Base-by-base conservation (phyloP, 2,888 invertebrate species). In the Scrobipalpa costella region DNA sequence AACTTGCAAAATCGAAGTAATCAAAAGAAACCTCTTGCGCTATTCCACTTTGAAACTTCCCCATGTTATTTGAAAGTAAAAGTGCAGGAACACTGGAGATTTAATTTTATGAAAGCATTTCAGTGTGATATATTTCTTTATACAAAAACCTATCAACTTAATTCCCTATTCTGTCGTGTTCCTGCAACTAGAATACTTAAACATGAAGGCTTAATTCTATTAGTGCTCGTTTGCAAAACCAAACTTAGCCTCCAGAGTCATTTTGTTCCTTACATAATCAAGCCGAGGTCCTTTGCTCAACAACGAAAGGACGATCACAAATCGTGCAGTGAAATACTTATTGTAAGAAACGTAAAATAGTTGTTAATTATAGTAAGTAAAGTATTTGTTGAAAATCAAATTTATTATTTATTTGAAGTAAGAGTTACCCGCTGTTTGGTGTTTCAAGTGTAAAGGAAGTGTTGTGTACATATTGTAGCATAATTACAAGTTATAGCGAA, bases 321-420 rank as follows among this genome's bases (percentile, higher is more conserved):
- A 57, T 15, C 21, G 27, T 62, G 44, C 62, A 62, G 27, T 57
- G 55, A 57, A 61, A 47, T 59, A 49, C 44, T 59, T 59, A 49
- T 66, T 65, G 64, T 66, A 64, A 33, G 47, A 71, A 66, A 61
- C 75, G 71, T 80, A 73, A 73, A 71, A 74, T 79, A 78, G 72
- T 71, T 75, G 55, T 55, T 77, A 76, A 72, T 71, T 74, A 55
- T 77, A 78, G 75, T 76, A 71, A 74, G 64, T 71, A 71, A 71
- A 72, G 72, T 66, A 69, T 74, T 75, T 77, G 71, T 76, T 78
- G 71, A 66, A 69, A 71, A 64, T 70, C 64, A 67, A 69, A 69
- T 63, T 70, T 72, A 72, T 74, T 75, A 77, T 79, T 78, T 80
- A 79, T 75, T 75, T 64, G 60, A 64, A 66, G 65, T 64, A 57